Conservation (phyloP, 35 echinoderm and acorn worm genomes). For the Holothuria glaberrima region DNA sequence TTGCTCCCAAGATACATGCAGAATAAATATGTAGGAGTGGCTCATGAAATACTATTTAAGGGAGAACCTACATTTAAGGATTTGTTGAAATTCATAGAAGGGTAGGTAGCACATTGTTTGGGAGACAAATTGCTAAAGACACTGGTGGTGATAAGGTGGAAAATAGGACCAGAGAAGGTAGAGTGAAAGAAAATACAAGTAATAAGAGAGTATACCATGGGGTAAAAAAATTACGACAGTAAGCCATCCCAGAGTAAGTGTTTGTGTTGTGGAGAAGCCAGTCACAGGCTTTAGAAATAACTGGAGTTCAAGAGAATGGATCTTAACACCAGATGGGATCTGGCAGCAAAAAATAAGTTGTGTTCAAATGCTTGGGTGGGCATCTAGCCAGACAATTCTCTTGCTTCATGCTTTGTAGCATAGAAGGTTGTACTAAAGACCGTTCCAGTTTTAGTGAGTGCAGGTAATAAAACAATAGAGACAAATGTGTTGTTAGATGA, state of each 20-base stretch:
- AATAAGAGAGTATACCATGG: no score
- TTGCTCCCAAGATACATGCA: constrained; percentile 35
- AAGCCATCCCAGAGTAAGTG: background rate
- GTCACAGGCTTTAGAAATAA: constrained; percentile 16
- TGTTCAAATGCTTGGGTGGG: constrained; percentile 49
- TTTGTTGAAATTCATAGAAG: no score
- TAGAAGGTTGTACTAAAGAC: constrained; percentile 42
- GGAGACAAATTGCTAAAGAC: no score
- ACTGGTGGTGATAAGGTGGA: no score
- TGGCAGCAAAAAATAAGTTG: constrained; percentile 37
- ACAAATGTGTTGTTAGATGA: constrained; percentile 61
- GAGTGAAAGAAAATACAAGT: no score
- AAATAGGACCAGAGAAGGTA: no score
- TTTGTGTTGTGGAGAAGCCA: background rate
- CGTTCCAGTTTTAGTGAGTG: constrained; percentile 4
- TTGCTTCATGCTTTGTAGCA: background rate
- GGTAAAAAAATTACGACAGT: no score
- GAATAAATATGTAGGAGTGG: constrained; percentile 13
- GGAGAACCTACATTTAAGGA: no score
- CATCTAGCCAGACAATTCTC: constrained; percentile 15
- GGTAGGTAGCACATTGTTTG: no score
- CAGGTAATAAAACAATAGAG: constrained; percentile 1
- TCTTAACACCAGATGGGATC: constrained; percentile 26
- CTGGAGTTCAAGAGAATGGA: background rate
- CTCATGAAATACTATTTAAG: constrained; percentile 8